Conservation (phyloP, 2,113 vertebrate species). For the Oryzias woworae region DNA sequence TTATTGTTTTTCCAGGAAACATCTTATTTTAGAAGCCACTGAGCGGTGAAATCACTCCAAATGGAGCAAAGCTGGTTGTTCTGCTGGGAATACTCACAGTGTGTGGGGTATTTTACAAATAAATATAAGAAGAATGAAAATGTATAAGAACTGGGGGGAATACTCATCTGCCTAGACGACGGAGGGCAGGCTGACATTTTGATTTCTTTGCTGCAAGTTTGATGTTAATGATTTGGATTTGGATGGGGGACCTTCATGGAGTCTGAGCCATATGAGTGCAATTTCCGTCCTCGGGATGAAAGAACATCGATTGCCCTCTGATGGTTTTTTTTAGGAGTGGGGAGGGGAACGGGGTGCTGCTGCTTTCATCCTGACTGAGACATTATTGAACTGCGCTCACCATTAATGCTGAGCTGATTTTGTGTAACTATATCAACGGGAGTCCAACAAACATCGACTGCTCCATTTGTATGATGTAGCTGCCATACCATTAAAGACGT, state of each 20-base stretch:
- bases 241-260: constrained; percentile 70
- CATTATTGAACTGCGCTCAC: constrained; percentile 72
- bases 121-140: constrained; percentile 41
- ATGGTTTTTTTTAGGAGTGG: constrained; percentile 67
- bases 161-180: constrained; percentile 61
- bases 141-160: constrained; percentile 56
- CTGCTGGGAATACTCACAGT: constrained; percentile 22
- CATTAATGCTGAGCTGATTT: constrained; percentile 69
- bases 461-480: constrained; percentile 28
- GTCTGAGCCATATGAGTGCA: constrained; percentile 75
- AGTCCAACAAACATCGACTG: constrained; percentile 54
- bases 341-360: constrained; percentile 41
- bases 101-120: constrained; percentile 18
- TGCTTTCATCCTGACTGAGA: constrained; percentile 75
- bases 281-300: constrained; percentile 78
- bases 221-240: constrained; percentile 77
- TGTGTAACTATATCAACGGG: constrained; percentile 65
- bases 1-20: too few species aligned
- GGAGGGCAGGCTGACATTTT: constrained; percentile 71
- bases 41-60: constrained; percentile 4
- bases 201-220: constrained; percentile 76
- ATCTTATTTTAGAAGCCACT: background rate
- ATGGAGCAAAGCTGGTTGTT: background rate
- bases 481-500: constrained; percentile 5
- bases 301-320: constrained; percentile 78